phyloP scores from a whole-genome alignment of 1,140 invertebrate species.

The Drosophila equinoxialis region DNA sequence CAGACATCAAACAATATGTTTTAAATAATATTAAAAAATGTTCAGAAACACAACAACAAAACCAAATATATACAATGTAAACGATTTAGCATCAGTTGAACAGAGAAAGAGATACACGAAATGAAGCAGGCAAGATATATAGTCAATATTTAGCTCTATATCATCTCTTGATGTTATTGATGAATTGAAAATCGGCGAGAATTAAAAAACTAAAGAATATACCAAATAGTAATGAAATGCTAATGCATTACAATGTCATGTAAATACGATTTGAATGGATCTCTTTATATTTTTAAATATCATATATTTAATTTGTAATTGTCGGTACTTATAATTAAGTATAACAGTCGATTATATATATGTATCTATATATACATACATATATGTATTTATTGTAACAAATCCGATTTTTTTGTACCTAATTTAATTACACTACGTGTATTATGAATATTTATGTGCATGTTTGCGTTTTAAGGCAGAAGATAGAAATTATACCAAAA shows the following conservation, averaged over 20 bases:
- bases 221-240: background rate
- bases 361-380: background rate
- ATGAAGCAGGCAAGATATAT: background rate
- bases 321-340: background rate
- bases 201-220: background rate
- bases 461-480: conserved; percentile 2
- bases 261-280: conserved; percentile 5
- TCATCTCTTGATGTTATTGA: background rate
- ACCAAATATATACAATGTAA: background rate
- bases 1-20: background rate
- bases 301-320: conserved; percentile 10
- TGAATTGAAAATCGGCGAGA: background rate
- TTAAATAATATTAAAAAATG: background rate
- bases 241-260: conserved; percentile 5
- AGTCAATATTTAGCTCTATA: background rate
- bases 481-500: background rate
- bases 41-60: background rate
- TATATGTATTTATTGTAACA: conserved; percentile 1
- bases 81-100: conserved; percentile 4
- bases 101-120: conserved; percentile 7
- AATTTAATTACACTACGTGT: conserved; percentile 11
- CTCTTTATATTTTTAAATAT: conserved; percentile 9
- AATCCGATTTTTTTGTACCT: conserved; percentile 6
- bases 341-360: background rate
- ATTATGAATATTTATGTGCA: background rate